A percentile compares a stretch with the other conserved stretches of the same genome.
phyloP scores from a whole-genome alignment of 92 coral and sea anemone genomes.

The Chrysogorgia sp. region DNA sequence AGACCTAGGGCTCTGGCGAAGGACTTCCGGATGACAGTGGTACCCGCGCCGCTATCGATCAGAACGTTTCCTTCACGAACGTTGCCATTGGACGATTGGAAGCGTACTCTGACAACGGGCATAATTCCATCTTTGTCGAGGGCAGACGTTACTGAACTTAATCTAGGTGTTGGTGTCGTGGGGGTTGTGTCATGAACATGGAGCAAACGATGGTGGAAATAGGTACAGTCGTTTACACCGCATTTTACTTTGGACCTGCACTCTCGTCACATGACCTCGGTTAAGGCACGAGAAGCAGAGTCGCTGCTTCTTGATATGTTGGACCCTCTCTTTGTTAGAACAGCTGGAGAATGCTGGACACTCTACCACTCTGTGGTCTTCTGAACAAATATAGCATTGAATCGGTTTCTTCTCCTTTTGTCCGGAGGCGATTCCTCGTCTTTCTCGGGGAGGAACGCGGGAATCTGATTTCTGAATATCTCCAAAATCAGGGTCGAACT shows the following conservation, averaged over 20 bases:
- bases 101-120: conserved; percentile 62
- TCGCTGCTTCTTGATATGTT: conserved; percentile 14
- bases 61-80: conserved; percentile 59
- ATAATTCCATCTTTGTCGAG: conserved; percentile 44
- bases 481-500: conserved; percentile 21
- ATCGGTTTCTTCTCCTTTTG: not conserved
- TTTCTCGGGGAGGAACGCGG: not conserved
- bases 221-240: conserved; percentile 40
- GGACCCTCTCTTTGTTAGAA: not conserved
- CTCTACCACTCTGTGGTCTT: not conserved
- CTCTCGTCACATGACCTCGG: too few relatives aligned
- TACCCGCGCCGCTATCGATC: conserved; percentile 63
- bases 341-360: not conserved
- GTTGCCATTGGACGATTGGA: conserved; percentile 55
- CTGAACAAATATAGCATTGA: not conserved
- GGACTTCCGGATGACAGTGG: conserved; percentile 50
- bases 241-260: conserved; percentile 53
- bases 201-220: conserved; percentile 50
- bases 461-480: conserved; percentile 10
- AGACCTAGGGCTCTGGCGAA: conserved; percentile 53
- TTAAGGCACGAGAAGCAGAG: conserved; percentile 20
- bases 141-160: conserved; percentile 34
- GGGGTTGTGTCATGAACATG: too few relatives aligned
- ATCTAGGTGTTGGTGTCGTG: not conserved
- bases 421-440: not conserved